Base-by-base conservation (phyloP, 2,888 invertebrate species). In the Ellobium chinense region DNA sequence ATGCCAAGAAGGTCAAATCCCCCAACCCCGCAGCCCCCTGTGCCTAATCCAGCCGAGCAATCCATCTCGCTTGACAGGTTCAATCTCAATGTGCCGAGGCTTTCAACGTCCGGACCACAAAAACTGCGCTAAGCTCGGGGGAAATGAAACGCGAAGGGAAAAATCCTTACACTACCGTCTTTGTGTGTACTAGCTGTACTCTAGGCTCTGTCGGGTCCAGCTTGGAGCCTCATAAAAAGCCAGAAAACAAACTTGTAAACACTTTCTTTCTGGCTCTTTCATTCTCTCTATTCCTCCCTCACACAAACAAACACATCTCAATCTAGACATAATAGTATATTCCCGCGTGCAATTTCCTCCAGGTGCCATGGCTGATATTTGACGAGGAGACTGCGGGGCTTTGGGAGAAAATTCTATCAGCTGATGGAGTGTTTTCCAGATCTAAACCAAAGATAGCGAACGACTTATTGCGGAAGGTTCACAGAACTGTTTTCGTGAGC, bases 21-120 rank as follows among this genome's bases (percentile, higher is more conserved):
- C 46, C 46, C n/a, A 12, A 46, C 46, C 46, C 46, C 46, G 46
- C 46, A 46, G 46, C 46, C 46, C n/a, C 46, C 46, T 46, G 46
- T 18, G 18, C 46, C 46, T 46, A 46, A 46, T 46, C 46, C 74
- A 74, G 74, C 27, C 58, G 21, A 18, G 58, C 58, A 58, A 58
- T 58, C 58, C 58, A 58, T 58, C 58, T 58, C 58, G 58, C 58
- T 58, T 58, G 58, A 24, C 58, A 58, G 58, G 39, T 39, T 78
- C 63, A 70, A 70, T 69, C 70, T 78, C 70, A 58, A 62, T 62
- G 60, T 36, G 62, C 62, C 60, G 27, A 58, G 58, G 46, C 58
- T 58, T 58, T 58, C 21, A 14, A 58, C 58, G 58, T 24, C 58
- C 24, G 58, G 24, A n/a, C 46, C 58, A 14, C 21, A 58, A 24